Evolutionary conservation across 2,113 vertebrate genomes (phyloP), one percentile per base, ranked within the genome.

Genomic region (Solenodon paradoxus): DNA sequence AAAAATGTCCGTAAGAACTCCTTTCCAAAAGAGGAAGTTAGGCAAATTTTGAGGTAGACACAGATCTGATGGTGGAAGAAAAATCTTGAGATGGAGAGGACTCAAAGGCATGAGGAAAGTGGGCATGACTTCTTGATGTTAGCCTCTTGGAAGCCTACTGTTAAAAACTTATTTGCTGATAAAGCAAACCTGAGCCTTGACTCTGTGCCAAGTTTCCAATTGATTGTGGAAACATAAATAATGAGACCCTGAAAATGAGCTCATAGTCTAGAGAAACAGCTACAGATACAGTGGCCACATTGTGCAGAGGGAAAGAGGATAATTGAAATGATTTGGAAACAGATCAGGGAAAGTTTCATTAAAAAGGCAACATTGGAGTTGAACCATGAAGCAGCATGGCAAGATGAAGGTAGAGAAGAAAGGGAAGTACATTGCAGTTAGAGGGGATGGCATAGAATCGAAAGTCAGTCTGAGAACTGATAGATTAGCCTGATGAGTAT

Each of bases 201-300:
- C 26, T 61, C 13, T 85, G 49, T 61, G 49, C 47, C 42, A 64
- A 11, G 7, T 20, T 53, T 88, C 72, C 45, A 53, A 0, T 38
- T 30, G 10, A 88, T 30, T 93, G 47, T 80, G 66, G 59, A 95
- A 66, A 81, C 32, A 68, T 35, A 82, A 38, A 38, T 28, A 63
- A 88, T 49, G 38, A 88, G 26, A 28, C n/a, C 69, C 32, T 96
- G 90, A 80, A 79, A 74, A 74, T 78, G 22, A 81, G 53, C 82
- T 83, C n/a, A 59, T 3, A 26, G n/a, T 71, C 45, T 64, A 59
- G 40, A 64, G 22, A 94, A 28, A 53, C 24, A 22, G 2, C 61
- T 75, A 42, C 0, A 55, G 86, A 93, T 90, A 81, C 42, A 47
- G 55, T 61, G 45, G 28, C 38, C 42, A 69, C 8, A 35, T 1